A percentile compares a stretch with the other conserved stretches of the same genome.
These are phyloP conservation scores for Brenthis daphne DNA, from an alignment of 2,888 invertebrate species.

Conservation along the genomic window DNA sequence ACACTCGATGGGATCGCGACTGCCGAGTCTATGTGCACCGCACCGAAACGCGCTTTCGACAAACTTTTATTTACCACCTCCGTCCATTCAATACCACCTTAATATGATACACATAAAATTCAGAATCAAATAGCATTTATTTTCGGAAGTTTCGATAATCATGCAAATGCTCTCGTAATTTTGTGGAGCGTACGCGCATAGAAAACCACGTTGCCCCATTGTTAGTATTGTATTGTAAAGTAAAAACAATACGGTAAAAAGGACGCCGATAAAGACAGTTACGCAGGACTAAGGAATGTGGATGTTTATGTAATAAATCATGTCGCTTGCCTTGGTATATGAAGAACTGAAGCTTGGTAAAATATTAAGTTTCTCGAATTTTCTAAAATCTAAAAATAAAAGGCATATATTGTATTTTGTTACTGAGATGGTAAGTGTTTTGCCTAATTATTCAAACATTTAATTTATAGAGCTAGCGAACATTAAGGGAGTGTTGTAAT, in stretches of 20 bases:
- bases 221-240: conserved; percentile 63
- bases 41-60: conserved; percentile 72
- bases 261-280: conserved; percentile 58
- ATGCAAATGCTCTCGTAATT: conserved; percentile 65
- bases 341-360: neutral
- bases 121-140: conserved; percentile 40
- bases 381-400: too few species aligned
- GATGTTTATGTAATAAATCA: conserved; percentile 44
- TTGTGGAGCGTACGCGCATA: conserved; percentile 76
- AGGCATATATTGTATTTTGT: too few species aligned
- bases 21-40: conserved; percentile 76
- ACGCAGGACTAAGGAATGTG: conserved; percentile 58
- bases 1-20: conserved; percentile 78
- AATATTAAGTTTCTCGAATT: too few species aligned
- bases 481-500: too few species aligned
- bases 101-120: conserved; percentile 36
- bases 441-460: too few species aligned
- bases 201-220: conserved; percentile 69
- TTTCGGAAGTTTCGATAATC: conserved; percentile 33
- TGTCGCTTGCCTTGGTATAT: conserved; percentile 17
- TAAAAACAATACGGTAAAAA: conserved; percentile 59
- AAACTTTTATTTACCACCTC: conserved; percentile 47
- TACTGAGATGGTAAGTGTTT: too few species aligned
- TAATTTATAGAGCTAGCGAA: too few species aligned
- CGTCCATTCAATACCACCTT: conserved; percentile 22